Percentiles rank a stretch among this genome's conserved stretches.
Conservation (phyloP, 2,113 vertebrate species). For the Lucifuga dentata region DNA sequence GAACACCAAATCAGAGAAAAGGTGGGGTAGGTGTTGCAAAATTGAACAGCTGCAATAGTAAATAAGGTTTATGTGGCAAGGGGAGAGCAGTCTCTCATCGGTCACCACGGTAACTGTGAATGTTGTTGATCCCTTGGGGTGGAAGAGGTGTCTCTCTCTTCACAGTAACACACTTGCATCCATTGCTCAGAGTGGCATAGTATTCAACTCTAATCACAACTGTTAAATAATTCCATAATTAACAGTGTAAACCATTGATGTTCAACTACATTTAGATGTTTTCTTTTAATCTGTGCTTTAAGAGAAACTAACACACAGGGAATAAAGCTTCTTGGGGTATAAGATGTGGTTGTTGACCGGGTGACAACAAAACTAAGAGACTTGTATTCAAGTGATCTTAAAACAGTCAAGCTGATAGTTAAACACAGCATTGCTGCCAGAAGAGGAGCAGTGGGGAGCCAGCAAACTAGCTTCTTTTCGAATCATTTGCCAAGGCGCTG, state of each 20-base stretch:
- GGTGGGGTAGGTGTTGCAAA: constrained; percentile 76
- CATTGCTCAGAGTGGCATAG: constrained; percentile 46
- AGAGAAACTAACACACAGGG: constrained; percentile 3
- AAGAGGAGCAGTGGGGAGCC: constrained; percentile 48
- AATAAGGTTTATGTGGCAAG: constrained; percentile 85
- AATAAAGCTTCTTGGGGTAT: constrained; percentile 31
- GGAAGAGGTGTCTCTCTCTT: constrained; percentile 63
- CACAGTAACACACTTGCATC: constrained; percentile 53
- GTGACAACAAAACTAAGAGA: constrained; percentile 55
- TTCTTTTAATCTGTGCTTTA: constrained; percentile 1
- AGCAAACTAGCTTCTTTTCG: constrained; percentile 52
- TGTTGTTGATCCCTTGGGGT: constrained; percentile 79
- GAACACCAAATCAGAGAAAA: constrained; percentile 76
- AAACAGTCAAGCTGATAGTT: constrained; percentile 62
- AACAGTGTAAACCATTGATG: background rate
- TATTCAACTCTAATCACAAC: constrained; percentile 53
- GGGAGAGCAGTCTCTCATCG: constrained; percentile 74
- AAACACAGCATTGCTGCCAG: constrained; percentile 55
- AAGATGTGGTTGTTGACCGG: constrained; percentile 56
- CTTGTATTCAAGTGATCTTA: constrained; percentile 62
- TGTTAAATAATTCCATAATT: constrained; percentile 37
- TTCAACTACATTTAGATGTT: constrained; percentile 11
- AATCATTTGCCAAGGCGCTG: constrained; percentile 62
- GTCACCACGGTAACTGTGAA: constrained; percentile 79
- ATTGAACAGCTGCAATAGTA: constrained; percentile 84